These are phyloP conservation scores for Malurus cyaneus DNA, from an alignment of 2,113 vertebrate genomes.

Conservation along the genomic window DNA sequence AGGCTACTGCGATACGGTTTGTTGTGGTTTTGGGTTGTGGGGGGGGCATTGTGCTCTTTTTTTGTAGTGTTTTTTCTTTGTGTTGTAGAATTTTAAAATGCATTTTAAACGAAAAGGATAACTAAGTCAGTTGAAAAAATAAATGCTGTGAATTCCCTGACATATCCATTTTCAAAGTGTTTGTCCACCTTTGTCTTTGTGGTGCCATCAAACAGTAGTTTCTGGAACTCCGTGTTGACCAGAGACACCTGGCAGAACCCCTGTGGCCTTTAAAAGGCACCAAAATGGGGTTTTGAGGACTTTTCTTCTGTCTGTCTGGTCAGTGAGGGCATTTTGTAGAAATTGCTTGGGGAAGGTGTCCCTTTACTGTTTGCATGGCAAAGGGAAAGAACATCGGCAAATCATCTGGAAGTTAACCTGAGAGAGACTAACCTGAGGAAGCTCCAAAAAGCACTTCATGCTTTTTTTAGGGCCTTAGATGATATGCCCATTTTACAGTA, in stretches of 20 bases:
- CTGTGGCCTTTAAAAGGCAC: neutral
- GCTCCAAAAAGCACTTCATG: neutral
- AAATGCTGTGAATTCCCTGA: neutral
- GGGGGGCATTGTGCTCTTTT: neutral
- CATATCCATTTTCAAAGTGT: neutral
- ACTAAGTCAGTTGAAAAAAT: neutral
- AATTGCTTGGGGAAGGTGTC: neutral
- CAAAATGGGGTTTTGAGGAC: neutral
- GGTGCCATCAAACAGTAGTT: neutral
- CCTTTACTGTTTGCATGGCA: neutral
- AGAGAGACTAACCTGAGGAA: neutral
- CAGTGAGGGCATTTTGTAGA: neutral
- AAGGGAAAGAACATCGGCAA: neutral
- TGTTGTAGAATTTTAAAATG: neutral
- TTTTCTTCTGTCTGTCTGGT: neutral
- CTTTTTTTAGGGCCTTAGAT: neutral
- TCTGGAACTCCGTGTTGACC: neutral
- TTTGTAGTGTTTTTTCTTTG: neutral
- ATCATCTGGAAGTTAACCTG: neutral
- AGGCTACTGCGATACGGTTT: fast-evolving
- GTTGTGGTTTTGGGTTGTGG: neutral
- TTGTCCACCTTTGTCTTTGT: neutral
- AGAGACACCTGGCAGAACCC: neutral
- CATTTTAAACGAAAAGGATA: neutral
- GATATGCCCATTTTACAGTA: neutral